These are phyloP conservation scores for Heliocidaris erythrogramma DNA, from an alignment of 35 echinoderm and acorn worm genomes.

Conservation along the genomic window DNA sequence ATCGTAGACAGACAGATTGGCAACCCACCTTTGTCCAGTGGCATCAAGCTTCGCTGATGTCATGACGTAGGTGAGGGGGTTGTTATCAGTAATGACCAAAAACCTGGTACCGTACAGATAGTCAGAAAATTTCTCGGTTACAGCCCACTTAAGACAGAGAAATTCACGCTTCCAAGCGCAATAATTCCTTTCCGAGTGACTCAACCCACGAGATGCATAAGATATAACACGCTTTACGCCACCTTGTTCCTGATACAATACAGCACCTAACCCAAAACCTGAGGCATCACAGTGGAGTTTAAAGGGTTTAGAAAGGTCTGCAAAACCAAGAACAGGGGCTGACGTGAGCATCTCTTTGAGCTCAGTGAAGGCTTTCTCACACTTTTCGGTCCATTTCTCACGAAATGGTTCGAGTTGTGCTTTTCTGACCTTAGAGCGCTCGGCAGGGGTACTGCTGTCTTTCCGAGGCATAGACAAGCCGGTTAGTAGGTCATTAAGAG, in stretches of 20 bases:
- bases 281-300: no score
- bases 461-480: conserved; percentile 15
- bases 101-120: conserved; percentile 68
- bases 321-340: no score
- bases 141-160: conserved; percentile 55
- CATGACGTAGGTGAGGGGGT: no score
- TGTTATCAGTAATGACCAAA: no score
- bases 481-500: conserved; percentile 47
- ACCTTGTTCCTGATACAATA: conserved; percentile 63
- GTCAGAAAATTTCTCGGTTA: conserved; percentile 44
- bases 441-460: conserved; percentile 4
- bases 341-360: background rate
- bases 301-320: no score
- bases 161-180: conserved; percentile 56
- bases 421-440: conserved; percentile 39
- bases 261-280: conserved; percentile 74
- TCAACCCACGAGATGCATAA: conserved; percentile 61
- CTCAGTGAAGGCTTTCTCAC: conserved; percentile 20
- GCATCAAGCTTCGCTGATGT: no score
- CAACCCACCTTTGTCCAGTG: no score
- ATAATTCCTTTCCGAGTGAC: conserved; percentile 51
- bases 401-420: no score
- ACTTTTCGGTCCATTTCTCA: conserved; percentile 42
- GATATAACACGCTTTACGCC: conserved; percentile 55
- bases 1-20: no score